Conservation (phyloP, 2,888 invertebrate species). For the Lepidocyrtoides sp. region DNA sequence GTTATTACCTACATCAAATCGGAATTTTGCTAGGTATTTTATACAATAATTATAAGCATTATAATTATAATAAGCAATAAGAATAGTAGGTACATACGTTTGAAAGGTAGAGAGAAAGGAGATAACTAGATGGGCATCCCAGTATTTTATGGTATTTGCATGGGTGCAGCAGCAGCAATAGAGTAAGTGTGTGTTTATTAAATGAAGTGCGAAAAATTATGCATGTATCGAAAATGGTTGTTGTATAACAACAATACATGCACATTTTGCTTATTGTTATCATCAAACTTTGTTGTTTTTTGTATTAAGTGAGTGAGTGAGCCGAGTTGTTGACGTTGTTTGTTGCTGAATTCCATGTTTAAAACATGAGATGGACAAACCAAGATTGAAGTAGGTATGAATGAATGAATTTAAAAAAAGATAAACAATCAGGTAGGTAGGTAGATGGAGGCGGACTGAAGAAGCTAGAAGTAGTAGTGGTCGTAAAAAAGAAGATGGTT, state of each 20-base stretch:
- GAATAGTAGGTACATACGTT: too few relatives aligned
- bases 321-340: not conserved
- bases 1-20: not conserved
- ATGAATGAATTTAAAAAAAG: too few relatives aligned
- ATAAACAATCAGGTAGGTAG: not conserved
- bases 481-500: conserved; percentile 35
- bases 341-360: not conserved
- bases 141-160: conserved; percentile 11
- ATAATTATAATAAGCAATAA: too few relatives aligned
- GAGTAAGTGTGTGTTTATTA: not conserved
- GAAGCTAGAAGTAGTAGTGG: not conserved
- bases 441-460: not conserved
- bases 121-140: not conserved
- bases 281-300: too few relatives aligned
- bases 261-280: conserved; percentile 23
- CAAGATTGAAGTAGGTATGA: not conserved
- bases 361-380: not conserved
- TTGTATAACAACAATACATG: conserved; percentile 28
- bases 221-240: conserved; percentile 12
- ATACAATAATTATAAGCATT: not conserved
- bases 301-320: not conserved
- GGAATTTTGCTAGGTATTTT: not conserved
- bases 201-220: conserved; percentile 52
- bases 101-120: not conserved
- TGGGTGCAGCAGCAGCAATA: conserved; percentile 24